Evolutionary conservation across 1,140 invertebrate species (phyloP), one percentile per base, ranked within the genome.

Genomic region (Panulirus ornatus): DNA sequence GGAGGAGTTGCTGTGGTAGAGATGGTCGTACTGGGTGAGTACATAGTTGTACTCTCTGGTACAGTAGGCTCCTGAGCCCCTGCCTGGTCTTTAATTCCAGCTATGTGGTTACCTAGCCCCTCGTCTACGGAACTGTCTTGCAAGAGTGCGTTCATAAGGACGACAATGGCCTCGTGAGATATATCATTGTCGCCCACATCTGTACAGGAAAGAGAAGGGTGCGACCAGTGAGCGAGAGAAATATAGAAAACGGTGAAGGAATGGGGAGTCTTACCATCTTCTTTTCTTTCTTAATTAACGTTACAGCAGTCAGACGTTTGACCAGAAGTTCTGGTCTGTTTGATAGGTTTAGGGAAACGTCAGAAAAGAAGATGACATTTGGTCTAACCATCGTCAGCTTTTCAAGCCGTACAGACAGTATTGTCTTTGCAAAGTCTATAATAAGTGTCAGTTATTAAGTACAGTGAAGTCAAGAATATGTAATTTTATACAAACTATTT

Each of bases 121-220:
- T 81, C 36, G 58, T 70, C 58, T 51, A 88, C 83, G 42, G 78
- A 27, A 88, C 83, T 88, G 79, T 88, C 78, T 79, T 88, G 78
- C 87, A 88, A 79, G 79, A 88, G 87, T 54, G 78, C 87, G 87
- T 88, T 88, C 87, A 88, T 88, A 40, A 88, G 87, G 78, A 54
- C 51, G 78, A 88, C 78, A 71, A 88, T 44, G 16, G 87, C 87
- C 34, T 88, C 78, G 47, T 88, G 87, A 51, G 87, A 88, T n/a
- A 73, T 47, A 14, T 83, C 78, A 88, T 36, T 71, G 36, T 88
- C 78, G 76, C 40, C 78, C 63, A 82, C 47, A 73, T 88, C 87
- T 88, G 87, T 88, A 30, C 47, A 73, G 87, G 40, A 54, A 83
- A 75, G 78, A 88, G 40, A 82, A 88, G 58, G 87, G 66, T 88